Percentiles rank a stretch among this genome's conserved stretches.
Conservation (phyloP, 2,113 vertebrate species). For the Tamias sibiricus region DNA sequence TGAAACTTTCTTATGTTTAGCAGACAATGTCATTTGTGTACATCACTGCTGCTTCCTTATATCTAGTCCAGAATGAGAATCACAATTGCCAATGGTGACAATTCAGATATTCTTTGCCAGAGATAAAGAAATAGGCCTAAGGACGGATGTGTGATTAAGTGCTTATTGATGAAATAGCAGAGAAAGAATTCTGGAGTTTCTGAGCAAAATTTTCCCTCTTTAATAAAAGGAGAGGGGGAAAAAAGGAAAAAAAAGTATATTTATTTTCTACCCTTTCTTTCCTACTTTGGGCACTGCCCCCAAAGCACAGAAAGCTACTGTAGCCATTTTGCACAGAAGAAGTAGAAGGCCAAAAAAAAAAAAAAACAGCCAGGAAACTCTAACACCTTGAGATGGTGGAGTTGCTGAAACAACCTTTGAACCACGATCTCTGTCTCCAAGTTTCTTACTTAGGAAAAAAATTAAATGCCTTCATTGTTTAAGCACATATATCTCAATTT, state of each 20-base stretch:
- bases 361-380: too few relatives aligned
- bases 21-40: neutral
- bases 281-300: neutral
- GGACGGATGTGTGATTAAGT: neutral
- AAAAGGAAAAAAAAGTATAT: neutral
- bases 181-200: neutral
- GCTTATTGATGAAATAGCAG: neutral
- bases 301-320: neutral
- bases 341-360: neutral
- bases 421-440: neutral
- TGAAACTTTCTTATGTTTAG: neutral
- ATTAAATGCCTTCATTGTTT: neutral
- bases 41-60: neutral
- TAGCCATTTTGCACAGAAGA: neutral
- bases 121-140: neutral
- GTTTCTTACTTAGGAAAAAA: conserved; percentile 26
- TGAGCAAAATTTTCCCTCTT: neutral
- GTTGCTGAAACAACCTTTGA: conserved; percentile 13
- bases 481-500: neutral
- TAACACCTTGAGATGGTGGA: neutral
- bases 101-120: conserved; percentile 25
- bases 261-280: neutral
- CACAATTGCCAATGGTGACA: neutral
- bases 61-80: neutral
- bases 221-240: neutral